Conservation (phyloP, 1,140 invertebrate genomes). For the Drosophila micromelanica region DNA sequence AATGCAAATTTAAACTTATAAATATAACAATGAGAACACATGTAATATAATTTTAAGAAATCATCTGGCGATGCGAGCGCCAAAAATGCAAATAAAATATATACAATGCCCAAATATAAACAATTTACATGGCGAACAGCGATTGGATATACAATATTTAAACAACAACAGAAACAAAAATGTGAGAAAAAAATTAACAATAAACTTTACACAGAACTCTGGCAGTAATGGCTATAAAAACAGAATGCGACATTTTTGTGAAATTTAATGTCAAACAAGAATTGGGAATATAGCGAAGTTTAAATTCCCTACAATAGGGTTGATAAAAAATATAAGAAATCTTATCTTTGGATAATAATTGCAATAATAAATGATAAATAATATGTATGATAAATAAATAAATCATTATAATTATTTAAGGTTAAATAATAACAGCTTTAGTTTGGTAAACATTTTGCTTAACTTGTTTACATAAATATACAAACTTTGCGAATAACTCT, state of each 20-base stretch:
- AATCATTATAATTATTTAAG: not conserved
- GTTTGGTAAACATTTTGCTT: too few species aligned
- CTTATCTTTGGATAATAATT: too few species aligned
- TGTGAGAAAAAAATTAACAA: conserved; percentile 11
- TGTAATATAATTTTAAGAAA: conserved; percentile 54
- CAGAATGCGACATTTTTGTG: conserved; percentile 29
- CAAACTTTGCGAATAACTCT: not conserved
- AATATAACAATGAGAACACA: conserved; percentile 43
- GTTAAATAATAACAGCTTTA: too few species aligned
- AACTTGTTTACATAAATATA: too few species aligned
- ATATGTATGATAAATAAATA: not conserved
- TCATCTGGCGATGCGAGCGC: conserved; percentile 15
- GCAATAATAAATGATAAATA: conserved; percentile 1
- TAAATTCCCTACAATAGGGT: conserved; percentile 3
- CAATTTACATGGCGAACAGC: conserved; percentile 29
- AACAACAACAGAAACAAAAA: conserved; percentile 30
- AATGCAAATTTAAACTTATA: conserved; percentile 19
- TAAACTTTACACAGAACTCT: conserved; percentile 13
- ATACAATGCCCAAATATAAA: conserved; percentile 42
- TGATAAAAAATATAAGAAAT: too few species aligned
- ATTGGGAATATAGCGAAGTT: not conserved
- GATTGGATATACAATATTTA: conserved; percentile 55
- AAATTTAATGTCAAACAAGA: conserved; percentile 12
- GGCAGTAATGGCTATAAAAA: conserved; percentile 42
- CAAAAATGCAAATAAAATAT: conserved; percentile 48